These are phyloP conservation scores for Hemicentrotus pulcherrimus DNA, from an alignment of 35 echinoderm and acorn worm genomes.

Conservation along the genomic window DNA sequence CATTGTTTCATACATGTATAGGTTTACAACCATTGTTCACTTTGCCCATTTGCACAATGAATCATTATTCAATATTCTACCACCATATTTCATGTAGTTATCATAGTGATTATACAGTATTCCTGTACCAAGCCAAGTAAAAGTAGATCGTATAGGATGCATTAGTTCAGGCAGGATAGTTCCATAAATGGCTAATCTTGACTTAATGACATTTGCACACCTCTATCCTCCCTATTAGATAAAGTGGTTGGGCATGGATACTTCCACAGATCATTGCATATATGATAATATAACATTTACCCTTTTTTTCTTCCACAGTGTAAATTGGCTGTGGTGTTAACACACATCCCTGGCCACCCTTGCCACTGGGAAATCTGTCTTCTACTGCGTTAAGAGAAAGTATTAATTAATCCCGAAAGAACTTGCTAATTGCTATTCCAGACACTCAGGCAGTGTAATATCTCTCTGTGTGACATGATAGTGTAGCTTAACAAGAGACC, in stretches of 20 bases:
- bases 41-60: background rate
- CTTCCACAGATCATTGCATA: conserved; percentile 39
- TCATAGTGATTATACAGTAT: no score
- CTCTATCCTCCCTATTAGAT: conserved; percentile 25
- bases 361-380: conserved; percentile 16
- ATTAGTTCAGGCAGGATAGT: background rate
- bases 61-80: no score
- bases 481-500: background rate
- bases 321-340: background rate
- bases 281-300: background rate
- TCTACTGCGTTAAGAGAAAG: background rate
- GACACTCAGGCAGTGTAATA: background rate
- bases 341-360: background rate
- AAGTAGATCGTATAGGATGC: background rate
- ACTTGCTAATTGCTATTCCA: conserved; percentile 28
- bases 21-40: background rate
- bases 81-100: no score
- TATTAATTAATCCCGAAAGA: conserved; percentile 44
- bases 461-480: background rate
- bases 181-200: conserved; percentile 33
- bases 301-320: background rate
- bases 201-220: conserved; percentile 31
- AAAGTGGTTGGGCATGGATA: conserved; percentile 32
- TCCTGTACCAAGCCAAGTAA: background rate
- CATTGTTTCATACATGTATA: background rate